These are phyloP conservation scores for Tragelaphus eurycerus DNA, from an alignment of 2,797 vertebrate genomes.

Conservation along the genomic window DNA sequence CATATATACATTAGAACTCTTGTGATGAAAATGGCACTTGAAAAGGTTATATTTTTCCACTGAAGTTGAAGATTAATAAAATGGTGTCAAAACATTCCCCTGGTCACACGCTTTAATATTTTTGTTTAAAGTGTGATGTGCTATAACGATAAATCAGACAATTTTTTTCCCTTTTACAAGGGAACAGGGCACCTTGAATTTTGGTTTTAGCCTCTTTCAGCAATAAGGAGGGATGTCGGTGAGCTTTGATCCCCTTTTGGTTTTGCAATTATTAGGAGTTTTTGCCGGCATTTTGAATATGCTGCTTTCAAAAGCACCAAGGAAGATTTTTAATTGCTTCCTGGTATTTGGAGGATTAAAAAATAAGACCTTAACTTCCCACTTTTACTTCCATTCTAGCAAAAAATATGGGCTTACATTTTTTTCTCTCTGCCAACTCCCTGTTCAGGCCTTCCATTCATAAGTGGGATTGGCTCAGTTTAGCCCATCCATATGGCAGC, in stretches of 20 bases:
- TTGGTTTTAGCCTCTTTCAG: conserved; percentile 61
- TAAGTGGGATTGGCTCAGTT: conserved; percentile 49
- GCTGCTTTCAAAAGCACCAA: conserved; percentile 58
- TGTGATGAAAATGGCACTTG: conserved; percentile 89
- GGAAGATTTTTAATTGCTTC: conserved; percentile 66
- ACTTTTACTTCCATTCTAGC: conserved; percentile 51
- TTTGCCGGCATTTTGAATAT: conserved; percentile 69
- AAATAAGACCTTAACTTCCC: conserved; percentile 49
- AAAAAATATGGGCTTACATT: conserved; percentile 11
- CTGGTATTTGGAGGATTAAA: conserved; percentile 66
- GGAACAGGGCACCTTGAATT: conserved; percentile 68
- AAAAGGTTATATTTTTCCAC: conserved; percentile 99
- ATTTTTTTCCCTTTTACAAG: conserved; percentile 69
- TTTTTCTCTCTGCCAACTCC: conserved; percentile 35
- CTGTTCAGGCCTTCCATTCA: conserved; percentile 53
- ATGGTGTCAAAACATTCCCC: conserved; percentile 95
- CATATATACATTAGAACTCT: conserved; percentile 81
- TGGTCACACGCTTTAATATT: conserved; percentile 34
- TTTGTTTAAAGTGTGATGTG: conserved; percentile 69
- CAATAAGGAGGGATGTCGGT: conserved; percentile 73
- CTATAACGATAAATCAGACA: conserved; percentile 49
- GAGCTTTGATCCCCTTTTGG: conserved; percentile 62
- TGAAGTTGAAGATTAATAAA: conserved; percentile 95
- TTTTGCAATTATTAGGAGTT: conserved; percentile 66
- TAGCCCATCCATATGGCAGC: conserved; percentile 77